Base-by-base conservation (phyloP, 2,113 vertebrate genomes). In the Australoheros scitulus region DNA sequence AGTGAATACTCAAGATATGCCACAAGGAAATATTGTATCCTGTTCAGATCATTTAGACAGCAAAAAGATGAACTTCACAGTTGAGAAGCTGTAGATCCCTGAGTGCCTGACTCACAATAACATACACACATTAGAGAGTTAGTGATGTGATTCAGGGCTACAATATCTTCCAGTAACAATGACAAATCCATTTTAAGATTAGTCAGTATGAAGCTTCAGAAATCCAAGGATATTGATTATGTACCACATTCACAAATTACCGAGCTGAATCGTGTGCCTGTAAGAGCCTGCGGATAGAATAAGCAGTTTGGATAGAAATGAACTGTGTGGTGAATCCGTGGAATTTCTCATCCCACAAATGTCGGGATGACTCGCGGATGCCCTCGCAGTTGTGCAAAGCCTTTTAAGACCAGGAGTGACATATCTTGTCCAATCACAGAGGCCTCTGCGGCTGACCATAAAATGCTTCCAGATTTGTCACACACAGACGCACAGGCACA, bases 381-480 rank as follows among this genome's bases (percentile, higher is more conserved):
- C 92, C 93, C 92, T 91, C 56, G 80, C 65, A 89, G 87, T 93
- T 95, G 91, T 93, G 92, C 91, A 93, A 90, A 94, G 83, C 81
- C 91, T 93, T 93, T 93, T 92, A 92, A 91, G 91, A 95, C 90
- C 92, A 94, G 90, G 88, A 94, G 92, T 94, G 94, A 92, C 93
- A 95, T 77, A 85, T 91, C 88, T 93, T 91, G 93, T 95, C 94
- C 93, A 94, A 93, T 95, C 94, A 94, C 91, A 90, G 90, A 88
- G 91, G 93, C 92, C 91, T 93, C 88, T 95, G 94, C 20, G 94
- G 90, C 89, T 92, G 88, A 94, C 93, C 90, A 89, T 93, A 94
- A 96, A 96, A 90, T 95, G 92, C 91, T 96, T 95, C 95, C 95
- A 96, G 95, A 96, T 95, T 93, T 93, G 93, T 93, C 92, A 92